Evolutionary conservation across 2,113 vertebrate genomes (phyloP).

Genomic region (Scytalopus superciliaris): DNA sequence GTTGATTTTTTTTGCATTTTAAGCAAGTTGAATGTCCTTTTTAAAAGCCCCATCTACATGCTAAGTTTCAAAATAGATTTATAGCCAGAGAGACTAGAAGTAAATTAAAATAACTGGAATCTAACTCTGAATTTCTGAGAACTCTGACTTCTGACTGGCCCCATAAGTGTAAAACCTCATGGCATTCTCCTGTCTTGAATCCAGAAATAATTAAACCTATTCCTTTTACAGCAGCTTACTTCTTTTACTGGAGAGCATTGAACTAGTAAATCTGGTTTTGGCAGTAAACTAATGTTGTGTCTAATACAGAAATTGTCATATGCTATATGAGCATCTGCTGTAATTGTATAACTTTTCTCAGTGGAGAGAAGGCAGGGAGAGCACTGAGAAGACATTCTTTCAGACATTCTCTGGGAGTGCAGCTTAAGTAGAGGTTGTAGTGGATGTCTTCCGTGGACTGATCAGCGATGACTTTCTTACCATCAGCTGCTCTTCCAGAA

Average conservation of each 20-base stretch:
- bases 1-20: neutral
- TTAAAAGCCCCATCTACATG: neutral
- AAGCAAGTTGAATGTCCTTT: neutral
- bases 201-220: conserved; percentile 27
- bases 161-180: neutral
- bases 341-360: neutral
- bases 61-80: neutral
- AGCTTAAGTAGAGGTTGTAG: neutral
- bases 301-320: neutral
- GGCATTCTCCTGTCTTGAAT: neutral
- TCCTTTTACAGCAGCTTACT: conserved; percentile 1
- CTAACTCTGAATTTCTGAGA: conserved; percentile 9
- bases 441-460: neutral
- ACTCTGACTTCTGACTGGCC: neutral
- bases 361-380: neutral
- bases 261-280: neutral
- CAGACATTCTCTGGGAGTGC: neutral
- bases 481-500: neutral
- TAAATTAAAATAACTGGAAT: neutral
- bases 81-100: neutral
- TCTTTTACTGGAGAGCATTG: neutral
- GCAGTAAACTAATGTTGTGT: neutral
- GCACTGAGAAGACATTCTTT: neutral
- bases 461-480: neutral
- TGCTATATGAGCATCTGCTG: neutral